Base-by-base conservation (phyloP, 2,888 invertebrate genomes). In the Acheta domesticus region DNA sequence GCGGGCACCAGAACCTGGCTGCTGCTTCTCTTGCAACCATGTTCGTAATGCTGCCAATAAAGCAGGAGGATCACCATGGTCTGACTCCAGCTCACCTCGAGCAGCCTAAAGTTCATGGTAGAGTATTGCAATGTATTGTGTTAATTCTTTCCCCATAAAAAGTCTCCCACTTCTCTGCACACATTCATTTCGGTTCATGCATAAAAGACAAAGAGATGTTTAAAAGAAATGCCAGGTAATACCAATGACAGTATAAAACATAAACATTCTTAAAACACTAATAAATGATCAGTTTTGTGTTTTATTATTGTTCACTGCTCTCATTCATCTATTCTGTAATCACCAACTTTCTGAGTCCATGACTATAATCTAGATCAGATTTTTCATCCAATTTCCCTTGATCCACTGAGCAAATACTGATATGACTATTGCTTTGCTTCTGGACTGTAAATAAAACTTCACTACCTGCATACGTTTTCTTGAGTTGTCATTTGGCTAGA, bases 31-130 rank as follows among this genome's bases (percentile, higher is more conserved):
- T 83, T 92, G 90, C 74, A 98, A 86, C 98, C 98, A 98, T 82
- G 95, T 94, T 85, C 94, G 93, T 87, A 94, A 97, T 49, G 94
- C 90, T 83, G 95, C 95, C 2, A 99, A 87, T 0, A 98, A 87
- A 0, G 96, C 96, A 82, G 99, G 90, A 0, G 98, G 96, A 86
- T 99, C 99, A 0, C 99, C 99, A 85, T 98, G 97, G 85, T 96
- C 95, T 0, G 97, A 97, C 85, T 98, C 96, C 73, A 98, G 89
- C 0, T 92, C 91, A 87, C 92, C 92, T 74, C 96, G 89, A 0
- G 93, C 90, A 75, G 92, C 91, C 91, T 93, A 84, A 2, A 86
- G 21, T n/a, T 11, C 19, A 20, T 19, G 73, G 8, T 11, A 73
- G 11, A 73, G 19, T 73, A 73, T 73, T 5, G 1, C 36, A 36